Evolutionary conservation across 1,140 invertebrate genomes (phyloP).

Genomic region (Melipona quadrifasciata): DNA sequence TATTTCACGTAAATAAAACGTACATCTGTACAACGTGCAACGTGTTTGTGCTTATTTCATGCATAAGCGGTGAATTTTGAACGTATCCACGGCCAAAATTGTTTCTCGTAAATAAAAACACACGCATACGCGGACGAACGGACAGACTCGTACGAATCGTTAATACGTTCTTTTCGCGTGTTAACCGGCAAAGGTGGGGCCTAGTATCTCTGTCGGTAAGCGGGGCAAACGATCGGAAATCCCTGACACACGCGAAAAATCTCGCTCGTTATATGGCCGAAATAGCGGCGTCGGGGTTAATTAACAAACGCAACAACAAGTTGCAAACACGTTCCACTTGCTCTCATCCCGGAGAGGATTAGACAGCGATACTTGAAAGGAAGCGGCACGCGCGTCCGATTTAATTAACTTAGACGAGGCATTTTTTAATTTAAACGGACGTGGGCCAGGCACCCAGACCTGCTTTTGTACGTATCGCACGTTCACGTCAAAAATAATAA

Average conservation of each 20-base stretch:
- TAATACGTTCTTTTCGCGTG: neutral
- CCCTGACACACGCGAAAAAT: slow-evolving; percentile 2
- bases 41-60: neutral
- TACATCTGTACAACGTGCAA: neutral
- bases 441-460: no score
- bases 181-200: neutral
- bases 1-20: neutral
- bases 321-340: neutral
- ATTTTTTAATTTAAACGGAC: slow-evolving; percentile 7
- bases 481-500: neutral
- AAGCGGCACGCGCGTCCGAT: neutral
- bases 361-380: neutral
- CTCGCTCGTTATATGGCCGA: neutral
- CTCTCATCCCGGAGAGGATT: neutral
- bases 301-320: slow-evolving; percentile 15
- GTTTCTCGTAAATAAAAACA: neutral
- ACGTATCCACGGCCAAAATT: neutral
- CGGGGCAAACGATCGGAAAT: neutral
- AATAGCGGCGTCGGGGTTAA: neutral
- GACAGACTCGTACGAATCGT: neutral
- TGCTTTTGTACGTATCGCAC: neutral
- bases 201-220: neutral
- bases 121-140: neutral
- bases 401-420: slow-evolving; percentile 8
- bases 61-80: neutral